Percentiles rank a stretch among this genome's conserved stretches.
phyloP scores from a whole-genome alignment of 2,797 vertebrate genomes.

The Periparus ater region DNA sequence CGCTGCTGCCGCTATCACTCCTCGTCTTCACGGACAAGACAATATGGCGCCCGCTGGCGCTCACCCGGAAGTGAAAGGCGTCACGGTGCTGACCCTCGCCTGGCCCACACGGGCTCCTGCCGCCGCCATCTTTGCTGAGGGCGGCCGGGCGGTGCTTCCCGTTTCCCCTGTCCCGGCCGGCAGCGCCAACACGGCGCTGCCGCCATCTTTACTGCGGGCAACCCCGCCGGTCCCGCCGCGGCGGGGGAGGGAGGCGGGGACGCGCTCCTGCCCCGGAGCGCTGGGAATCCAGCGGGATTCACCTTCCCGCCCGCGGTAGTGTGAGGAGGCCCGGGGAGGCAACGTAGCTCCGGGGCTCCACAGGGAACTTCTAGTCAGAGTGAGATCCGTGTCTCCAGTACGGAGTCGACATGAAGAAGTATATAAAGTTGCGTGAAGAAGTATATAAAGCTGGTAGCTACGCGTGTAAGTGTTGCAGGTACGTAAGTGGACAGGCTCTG shows the following conservation, averaged over 20 bases:
- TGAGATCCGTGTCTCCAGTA: rapidly evolving
- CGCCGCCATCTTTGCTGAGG: slow-evolving; percentile 26
- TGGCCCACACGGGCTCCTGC: rapidly evolving
- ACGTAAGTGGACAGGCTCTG: not conserved
- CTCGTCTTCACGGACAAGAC: slow-evolving; percentile 72
- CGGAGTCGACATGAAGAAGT: rapidly evolving
- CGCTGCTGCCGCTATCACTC: slow-evolving; percentile 47
- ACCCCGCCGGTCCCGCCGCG: not conserved
- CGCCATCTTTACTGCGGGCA: slow-evolving; percentile 34
- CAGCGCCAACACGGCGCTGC: rapidly evolving
- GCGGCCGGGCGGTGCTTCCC: rapidly evolving
- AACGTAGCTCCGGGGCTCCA: rapidly evolving
- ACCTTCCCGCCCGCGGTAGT: rapidly evolving
- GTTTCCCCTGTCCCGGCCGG: not conserved
- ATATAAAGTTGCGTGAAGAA: rapidly evolving
- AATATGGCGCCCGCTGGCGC: slow-evolving; percentile 73
- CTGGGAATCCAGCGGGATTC: rapidly evolving
- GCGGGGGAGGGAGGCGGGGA: not conserved
- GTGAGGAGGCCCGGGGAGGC: not conserved
- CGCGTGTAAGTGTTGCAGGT: not conserved
- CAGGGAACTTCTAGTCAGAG: not conserved
- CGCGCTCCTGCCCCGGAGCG: not conserved
- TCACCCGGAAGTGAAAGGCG: slow-evolving; percentile 71
- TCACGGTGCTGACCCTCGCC: not conserved
- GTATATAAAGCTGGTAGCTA: rapidly evolving